Percentiles rank a stretch among this genome's conserved stretches.
phyloP scores from a whole-genome alignment of 2,888 invertebrate genomes.

The Pammene fasciana region DNA sequence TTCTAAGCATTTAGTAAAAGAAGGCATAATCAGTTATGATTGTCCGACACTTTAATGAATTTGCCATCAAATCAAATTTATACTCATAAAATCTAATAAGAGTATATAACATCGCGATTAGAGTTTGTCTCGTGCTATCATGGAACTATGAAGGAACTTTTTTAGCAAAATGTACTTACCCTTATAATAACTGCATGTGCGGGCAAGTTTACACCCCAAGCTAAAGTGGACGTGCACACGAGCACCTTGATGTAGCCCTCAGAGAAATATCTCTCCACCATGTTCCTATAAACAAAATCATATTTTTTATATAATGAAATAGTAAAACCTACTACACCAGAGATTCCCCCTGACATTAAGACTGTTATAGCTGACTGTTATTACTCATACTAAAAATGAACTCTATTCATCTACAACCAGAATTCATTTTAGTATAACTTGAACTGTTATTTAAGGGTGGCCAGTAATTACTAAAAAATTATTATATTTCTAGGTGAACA shows the following conservation, averaged over 20 bases:
- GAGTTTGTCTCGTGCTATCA: no score
- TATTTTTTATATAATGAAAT: background rate
- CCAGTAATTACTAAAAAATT: no score
- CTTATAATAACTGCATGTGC: constrained; percentile 98
- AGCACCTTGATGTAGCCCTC: constrained; percentile 94
- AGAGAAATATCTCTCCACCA: constrained; percentile 95
- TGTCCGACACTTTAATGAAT: background rate
- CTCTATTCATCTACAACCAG: no score
- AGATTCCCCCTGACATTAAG: no score
- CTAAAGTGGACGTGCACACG: constrained; percentile 98
- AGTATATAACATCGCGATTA: background rate
- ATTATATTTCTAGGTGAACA: no score
- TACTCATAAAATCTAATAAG: background rate
- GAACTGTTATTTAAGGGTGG: no score
- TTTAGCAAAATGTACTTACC: constrained; percentile 73
- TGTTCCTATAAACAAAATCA: constrained; percentile 74
- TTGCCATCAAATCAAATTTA: background rate
- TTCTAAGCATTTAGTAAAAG: background rate
- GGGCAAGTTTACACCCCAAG: constrained; percentile 99
- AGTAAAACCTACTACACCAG: background rate
- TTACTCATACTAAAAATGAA: no score
- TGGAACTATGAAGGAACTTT: background rate
- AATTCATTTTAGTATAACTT: no score
- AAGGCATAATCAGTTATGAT: background rate
- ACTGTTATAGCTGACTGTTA: no score